Evolutionary conservation across 2,113 vertebrate species (phyloP).

Genomic region (pig (Sus scrofa)): T2T-Sscrofa CM000818.6:21016501-21017000

Average conservation of each 20-base stretch:
- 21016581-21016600: not conserved
- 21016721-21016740: not conserved
- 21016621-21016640: not conserved
- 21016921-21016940: slow-evolving; percentile 63
- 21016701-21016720: not conserved
- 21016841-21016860: slow-evolving; percentile 74
- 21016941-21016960: not conserved
- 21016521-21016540: not conserved
- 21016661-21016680: not conserved
- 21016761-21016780: slow-evolving; percentile 60
- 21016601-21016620: not conserved
- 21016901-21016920: slow-evolving; percentile 38
- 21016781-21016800: slow-evolving; percentile 23
- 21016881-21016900: slow-evolving; percentile 67
- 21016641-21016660: not conserved
- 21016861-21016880: slow-evolving; percentile 76
- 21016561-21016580: not conserved
- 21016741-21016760: not conserved
- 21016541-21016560: not conserved
- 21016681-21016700: not conserved
- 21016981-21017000: not conserved
- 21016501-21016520: not conserved
- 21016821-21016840: slow-evolving; percentile 1
- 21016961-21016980: not conserved
- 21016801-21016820: slow-evolving; percentile 67